Percentiles rank a stretch among this genome's conserved stretches.
phyloP scores from a whole-genome alignment of 2,797 vertebrate species.

The Rhinella marina region DNA sequence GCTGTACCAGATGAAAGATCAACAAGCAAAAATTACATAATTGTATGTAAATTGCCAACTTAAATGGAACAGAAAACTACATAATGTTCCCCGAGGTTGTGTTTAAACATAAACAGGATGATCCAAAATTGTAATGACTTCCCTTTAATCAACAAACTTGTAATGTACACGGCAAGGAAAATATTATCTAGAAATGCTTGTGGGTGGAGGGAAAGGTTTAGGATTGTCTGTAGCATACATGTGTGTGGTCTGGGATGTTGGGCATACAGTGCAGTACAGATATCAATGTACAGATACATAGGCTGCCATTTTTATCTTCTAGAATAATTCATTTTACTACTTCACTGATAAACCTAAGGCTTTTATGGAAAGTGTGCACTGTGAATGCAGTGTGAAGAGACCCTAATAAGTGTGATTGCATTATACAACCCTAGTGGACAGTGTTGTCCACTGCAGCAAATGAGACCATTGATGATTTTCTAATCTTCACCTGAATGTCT shows the following conservation, averaged over 20 bases:
- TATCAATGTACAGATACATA: neutral
- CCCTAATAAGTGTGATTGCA: no score
- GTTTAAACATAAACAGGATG: conserved; percentile 32
- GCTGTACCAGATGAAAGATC: conserved; percentile 1
- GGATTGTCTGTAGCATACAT: neutral
- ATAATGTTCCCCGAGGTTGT: neutral
- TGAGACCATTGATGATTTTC: no score
- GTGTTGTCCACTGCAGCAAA: no score
- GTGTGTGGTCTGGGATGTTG: conserved; percentile 23
- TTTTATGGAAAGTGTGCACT: no score
- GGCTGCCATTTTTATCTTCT: no score
- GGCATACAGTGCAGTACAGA: neutral
- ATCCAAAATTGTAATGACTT: conserved; percentile 22
- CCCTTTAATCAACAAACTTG: conserved; percentile 30
- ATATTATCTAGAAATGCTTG: conserved; percentile 21
- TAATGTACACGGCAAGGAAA: conserved; percentile 20
- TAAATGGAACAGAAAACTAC: conserved; percentile 28
- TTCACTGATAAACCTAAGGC: neutral
- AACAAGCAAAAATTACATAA: conserved; percentile 15
- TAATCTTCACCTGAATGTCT: no score
- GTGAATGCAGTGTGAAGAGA: no score
- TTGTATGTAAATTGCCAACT: neutral
- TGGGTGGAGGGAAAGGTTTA: conserved; percentile 11
- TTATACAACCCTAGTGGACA: no score
- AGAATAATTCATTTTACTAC: neutral